Evolutionary conservation across 2,797 vertebrate species (phyloP), one percentile per base, ranked within the genome.

Genomic region (Trichosurus vulpecula): DNA sequence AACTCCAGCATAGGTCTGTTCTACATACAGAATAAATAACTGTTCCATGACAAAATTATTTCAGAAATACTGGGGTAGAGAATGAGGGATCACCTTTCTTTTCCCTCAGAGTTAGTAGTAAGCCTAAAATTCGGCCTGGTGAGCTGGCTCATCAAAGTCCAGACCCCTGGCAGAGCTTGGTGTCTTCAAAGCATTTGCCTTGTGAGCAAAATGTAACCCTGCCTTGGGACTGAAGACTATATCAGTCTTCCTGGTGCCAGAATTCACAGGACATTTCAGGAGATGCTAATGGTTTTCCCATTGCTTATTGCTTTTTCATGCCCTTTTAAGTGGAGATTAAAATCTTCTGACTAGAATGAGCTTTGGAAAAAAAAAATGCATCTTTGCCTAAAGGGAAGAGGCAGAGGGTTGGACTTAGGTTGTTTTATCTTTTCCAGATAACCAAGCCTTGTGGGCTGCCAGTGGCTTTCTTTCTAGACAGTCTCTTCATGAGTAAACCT

Each of bases 401-500:
- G 74, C 74, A 87, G 74, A 25, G 41, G 9, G 9, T 81, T 29
- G 25, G 74, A 87, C 41, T 87, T 87, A 27, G 19, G 41, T 51
- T 51, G 74, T 89, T 51, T 0, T 27, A 22, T 74, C 74, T 29
- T 3, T 74, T 94, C 81, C 0, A 10, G 22, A 12, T 51, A 29
- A 25, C 16, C 4, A 51, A 52, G 91, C 31, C 92, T 61, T 11
- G 56, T 25, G 29, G 13, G 92, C 90, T 91, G 91, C 55, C n/a
- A 0, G 0, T 11, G 54, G 35, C 10, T n/a, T 54, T n/a, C 31
- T 52, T 92, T 94, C 57, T 74, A 35, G 92, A 58, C 35, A 16
- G n/a, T 35, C 54, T 92, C 92, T 81, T 95, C 11, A 54, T 89
- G 94, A 93, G 95, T 91, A 52, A 95, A 96, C 12, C 55, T 97